Base-by-base conservation (phyloP, 2,888 invertebrate genomes). In the Apodemia zela region DNA sequence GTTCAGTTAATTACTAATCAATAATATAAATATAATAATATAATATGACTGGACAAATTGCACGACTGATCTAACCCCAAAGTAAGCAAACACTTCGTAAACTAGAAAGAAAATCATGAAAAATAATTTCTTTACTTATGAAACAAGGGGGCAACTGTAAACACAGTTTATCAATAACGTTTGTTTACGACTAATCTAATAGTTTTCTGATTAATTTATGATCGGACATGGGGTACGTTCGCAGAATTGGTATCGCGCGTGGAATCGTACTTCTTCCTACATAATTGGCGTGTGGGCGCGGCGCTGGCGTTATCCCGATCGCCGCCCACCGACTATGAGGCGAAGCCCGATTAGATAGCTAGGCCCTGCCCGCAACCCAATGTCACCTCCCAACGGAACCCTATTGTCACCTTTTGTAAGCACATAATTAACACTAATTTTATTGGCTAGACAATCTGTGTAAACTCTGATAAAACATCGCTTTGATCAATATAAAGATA, bases 201-300 rank as follows among this genome's bases (percentile, higher is more conserved):
- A 82, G 82, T 80, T 81, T 75, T 75, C 78, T 82, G 84, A 88
- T 89, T 81, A 85, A 82, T 81, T 45, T 45, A 45, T 45, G 42
- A 45, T 68, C 17, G 17, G 42, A 42, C 58, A 61, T 61, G 63
- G 65, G 65, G 65, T 69, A 66, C 62, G 65, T 67, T 63, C 76
- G 84, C 84, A 85, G 85, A 82, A 79, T 78, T 84, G 54, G 76
- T 89, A 88, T 89, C 89, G 77, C 73, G 76, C 78, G 77, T 71
- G 78, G 82, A 79, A 90, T 89, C 89, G 86, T 84, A 84, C 85
- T 85, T 89, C 90, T 89, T 88, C 89, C 88, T 87, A 89, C 89
- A 88, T 90, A 90, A 91, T 90, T 89, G 89, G 89, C 86, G 84
- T 84, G 89, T 89, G 87, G 90, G 90, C 80, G 87, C 87, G 83